phyloP scores from a whole-genome alignment of 2,888 invertebrate genomes.

The Eupeodes latifasciatus region DNA sequence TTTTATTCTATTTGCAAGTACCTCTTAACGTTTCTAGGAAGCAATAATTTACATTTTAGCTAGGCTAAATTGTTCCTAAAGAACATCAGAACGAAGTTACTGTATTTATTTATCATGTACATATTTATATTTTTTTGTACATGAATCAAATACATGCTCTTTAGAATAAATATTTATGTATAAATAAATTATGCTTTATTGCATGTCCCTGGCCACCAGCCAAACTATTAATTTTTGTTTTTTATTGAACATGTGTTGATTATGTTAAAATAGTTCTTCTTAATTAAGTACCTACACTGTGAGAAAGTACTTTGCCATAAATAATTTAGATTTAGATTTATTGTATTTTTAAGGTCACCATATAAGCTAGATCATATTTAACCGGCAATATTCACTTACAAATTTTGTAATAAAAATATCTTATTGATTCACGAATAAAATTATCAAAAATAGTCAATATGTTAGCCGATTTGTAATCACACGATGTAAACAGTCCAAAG shows the following conservation, averaged over 20 bases:
- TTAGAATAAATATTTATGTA: not conserved
- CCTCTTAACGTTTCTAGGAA: too few species aligned
- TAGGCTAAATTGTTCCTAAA: too few species aligned
- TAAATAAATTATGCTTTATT: not conserved
- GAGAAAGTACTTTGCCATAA: not conserved
- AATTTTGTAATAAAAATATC: constrained; percentile 13
- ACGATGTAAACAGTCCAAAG: constrained; percentile 71
- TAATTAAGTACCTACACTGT: not conserved
- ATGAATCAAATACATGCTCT: not conserved
- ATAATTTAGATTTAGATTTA: too few species aligned
- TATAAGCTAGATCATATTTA: not conserved
- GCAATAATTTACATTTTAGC: too few species aligned
- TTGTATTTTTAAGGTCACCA: not conserved
- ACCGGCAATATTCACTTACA: constrained; percentile 23
- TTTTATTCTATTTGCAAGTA: too few species aligned
- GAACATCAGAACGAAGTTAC: too few species aligned
- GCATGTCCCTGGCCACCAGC: constrained; percentile 44
- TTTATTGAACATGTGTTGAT: not conserved
- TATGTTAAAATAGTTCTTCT: not conserved
- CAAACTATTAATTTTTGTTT: constrained; percentile 26
- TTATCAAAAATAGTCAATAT: not conserved
- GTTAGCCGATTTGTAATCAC: constrained; percentile 38
- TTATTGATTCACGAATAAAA: not conserved
- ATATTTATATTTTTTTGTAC: not conserved
- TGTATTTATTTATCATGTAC: too few species aligned